Evolutionary conservation across 2,113 vertebrate species (phyloP).

Genomic region (Riparia riparia): DNA sequence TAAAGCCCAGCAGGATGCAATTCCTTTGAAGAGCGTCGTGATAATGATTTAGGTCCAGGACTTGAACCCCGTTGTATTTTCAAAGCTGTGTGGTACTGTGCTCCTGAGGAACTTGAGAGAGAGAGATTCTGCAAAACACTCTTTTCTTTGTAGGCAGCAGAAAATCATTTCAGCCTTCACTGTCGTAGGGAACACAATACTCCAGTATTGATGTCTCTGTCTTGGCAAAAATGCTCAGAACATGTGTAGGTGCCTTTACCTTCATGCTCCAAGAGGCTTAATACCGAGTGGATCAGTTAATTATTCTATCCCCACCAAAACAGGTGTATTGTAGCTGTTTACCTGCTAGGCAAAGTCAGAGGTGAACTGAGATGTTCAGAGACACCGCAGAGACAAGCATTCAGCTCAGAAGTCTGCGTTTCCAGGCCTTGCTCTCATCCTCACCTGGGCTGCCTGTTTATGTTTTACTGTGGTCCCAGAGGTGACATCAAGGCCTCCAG

Average conservation of each 20-base stretch:
- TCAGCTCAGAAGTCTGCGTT: rapidly evolving
- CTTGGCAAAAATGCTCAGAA: neutral
- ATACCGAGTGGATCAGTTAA: neutral
- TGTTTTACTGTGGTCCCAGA: neutral
- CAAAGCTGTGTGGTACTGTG: neutral
- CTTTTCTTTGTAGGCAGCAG: neutral
- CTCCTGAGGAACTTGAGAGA: neutral
- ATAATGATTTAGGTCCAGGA: neutral
- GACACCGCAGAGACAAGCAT: neutral
- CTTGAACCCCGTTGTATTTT: neutral
- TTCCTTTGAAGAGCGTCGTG: neutral
- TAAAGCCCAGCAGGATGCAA: neutral
- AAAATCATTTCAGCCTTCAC: neutral
- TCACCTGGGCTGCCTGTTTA: neutral
- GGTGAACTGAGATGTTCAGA: neutral
- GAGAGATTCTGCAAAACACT: neutral
- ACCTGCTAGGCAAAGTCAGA: neutral
- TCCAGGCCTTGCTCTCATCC: neutral
- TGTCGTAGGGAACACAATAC: neutral
- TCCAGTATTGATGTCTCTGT: neutral
- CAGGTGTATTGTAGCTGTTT: neutral
- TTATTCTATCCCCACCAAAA: neutral
- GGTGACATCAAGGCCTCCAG: neutral
- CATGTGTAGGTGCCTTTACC: neutral
- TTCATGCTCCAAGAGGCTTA: neutral